Evolutionary conservation across 2,113 vertebrate genomes (phyloP).

Genomic region (Phyllopteryx taeniolatus): DNA sequence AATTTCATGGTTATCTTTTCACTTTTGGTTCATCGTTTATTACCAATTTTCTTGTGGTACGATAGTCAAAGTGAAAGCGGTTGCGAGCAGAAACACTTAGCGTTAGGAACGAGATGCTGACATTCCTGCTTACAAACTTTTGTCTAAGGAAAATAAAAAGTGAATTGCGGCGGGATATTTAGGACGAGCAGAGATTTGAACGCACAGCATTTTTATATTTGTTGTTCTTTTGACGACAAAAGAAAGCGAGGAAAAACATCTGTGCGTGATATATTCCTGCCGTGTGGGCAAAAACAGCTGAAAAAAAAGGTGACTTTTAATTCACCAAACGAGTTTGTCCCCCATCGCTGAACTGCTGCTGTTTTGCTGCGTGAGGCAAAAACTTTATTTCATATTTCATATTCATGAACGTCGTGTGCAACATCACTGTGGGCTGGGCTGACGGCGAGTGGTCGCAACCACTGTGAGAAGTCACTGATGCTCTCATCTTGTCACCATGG

Average conservation of each 20-base stretch:
- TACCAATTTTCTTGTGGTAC: not conserved
- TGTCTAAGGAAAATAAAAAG: conserved; percentile 1
- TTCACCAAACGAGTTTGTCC: conserved; percentile 24
- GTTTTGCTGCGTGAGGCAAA: not conserved
- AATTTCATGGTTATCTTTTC: not conserved
- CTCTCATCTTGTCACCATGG: not conserved
- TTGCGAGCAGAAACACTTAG: not conserved
- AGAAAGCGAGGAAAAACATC: conserved; percentile 33
- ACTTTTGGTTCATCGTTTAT: not conserved
- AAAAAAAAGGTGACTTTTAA: conserved; percentile 36
- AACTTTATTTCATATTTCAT: conserved; percentile 11
- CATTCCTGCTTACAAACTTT: not conserved
- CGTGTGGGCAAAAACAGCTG: conserved; percentile 52
- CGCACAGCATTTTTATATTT: conserved; percentile 54
- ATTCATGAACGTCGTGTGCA: conserved; percentile 7
- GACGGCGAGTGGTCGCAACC: not conserved
- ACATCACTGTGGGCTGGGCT: not conserved
- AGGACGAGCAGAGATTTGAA: conserved; percentile 56
- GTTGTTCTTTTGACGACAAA: conserved; percentile 47
- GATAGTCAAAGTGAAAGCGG: not conserved
- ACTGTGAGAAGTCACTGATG: not conserved
- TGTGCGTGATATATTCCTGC: conserved; percentile 56
- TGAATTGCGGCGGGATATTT: conserved; percentile 48
- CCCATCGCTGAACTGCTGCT: not conserved
- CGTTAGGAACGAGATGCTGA: not conserved